Base-by-base conservation (phyloP, 2,113 vertebrate genomes). In the Oriolus oriolus region DNA sequence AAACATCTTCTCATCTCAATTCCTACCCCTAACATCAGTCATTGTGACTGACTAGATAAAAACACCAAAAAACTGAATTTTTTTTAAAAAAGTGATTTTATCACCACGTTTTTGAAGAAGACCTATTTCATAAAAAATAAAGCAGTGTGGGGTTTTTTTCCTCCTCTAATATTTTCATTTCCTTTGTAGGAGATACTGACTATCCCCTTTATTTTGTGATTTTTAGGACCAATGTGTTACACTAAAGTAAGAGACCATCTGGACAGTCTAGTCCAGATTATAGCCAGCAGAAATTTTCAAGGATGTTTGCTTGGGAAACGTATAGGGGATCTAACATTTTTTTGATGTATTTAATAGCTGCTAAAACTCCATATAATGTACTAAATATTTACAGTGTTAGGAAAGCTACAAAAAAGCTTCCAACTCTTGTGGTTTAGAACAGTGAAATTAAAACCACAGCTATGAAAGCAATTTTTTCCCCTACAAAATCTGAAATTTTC, bases 21-120 rank as follows among this genome's bases (percentile, higher is more conserved):
- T 84, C 61, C 87, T 87, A 53, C 60, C 30, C 52, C 56, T 79
- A 75, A 59, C 88, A 88, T 90, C 75, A 83, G 86, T 87, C 81
- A 75, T 17, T 60, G 47, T 78, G 84, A 71, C 52, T 78, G 92
- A 52, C 24, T 64, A 64, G 41, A 56, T 56, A 56, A 84, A 94
- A 82, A 31, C 44, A 81, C 26, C 35, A 66, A 74, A 68, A 77
- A 77, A 7, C 26, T 44, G 44, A 76, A 21, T 41, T 41, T 11
- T 65, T 31, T 6, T 10, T 6, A 16, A 10, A 60, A 5, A 52
- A 10, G 26, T 26, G 31, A 2, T 50, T 92, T 91, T 92, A 44
- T 26, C 19, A 44, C 8, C 13, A 23, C 24, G 13, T 68, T 65
- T 94, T 78, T 74, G 23, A 16, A 84, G 22, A 77, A 57, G 26